Conservation (phyloP, 2,113 vertebrate species). For the Cyprinodon variegatus region DNA sequence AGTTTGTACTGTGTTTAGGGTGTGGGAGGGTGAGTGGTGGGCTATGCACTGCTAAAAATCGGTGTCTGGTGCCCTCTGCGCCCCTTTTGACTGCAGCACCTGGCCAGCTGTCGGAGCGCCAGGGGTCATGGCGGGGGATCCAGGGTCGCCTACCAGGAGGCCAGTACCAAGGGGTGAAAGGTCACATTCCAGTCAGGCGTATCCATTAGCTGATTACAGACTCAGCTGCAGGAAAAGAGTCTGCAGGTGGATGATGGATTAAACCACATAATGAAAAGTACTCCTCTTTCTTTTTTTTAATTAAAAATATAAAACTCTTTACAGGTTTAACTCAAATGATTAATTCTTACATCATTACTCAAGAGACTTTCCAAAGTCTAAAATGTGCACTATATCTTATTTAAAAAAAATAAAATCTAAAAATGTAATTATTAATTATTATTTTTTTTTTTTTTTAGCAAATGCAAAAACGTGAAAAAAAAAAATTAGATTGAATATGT, state of each 20-base stretch:
- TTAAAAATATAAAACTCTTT: not conserved
- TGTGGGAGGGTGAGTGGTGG: constrained; percentile 30
- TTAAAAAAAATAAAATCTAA: no score
- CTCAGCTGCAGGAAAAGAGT: constrained; percentile 69
- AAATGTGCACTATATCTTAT: no score
- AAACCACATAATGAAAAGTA: constrained; percentile 11
- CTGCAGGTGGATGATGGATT: constrained; percentile 60
- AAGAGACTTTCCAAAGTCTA: no score
- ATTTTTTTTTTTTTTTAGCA: no score
- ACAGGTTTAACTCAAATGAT: not conserved
- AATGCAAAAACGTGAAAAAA: no score
- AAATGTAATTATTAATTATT: no score
- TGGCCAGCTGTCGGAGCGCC: constrained; percentile 53
- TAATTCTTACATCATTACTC: no score
- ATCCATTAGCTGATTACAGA: constrained; percentile 67
- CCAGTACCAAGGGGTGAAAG: constrained; percentile 58
- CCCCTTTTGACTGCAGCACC: constrained; percentile 59
- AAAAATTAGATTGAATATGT: no score
- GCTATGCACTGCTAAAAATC: not conserved
- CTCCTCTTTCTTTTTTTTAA: not conserved
- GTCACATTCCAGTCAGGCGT: constrained; percentile 67
- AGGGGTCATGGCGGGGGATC: constrained; percentile 27
- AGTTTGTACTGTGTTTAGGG: constrained; percentile 25
- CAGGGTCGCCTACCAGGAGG: constrained; percentile 59
- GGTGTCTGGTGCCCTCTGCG: constrained; percentile 27